These are phyloP conservation scores for Hemiscyllium ocellatum DNA, from an alignment of 2,113 vertebrate genomes.

Conservation along the genomic window DNA sequence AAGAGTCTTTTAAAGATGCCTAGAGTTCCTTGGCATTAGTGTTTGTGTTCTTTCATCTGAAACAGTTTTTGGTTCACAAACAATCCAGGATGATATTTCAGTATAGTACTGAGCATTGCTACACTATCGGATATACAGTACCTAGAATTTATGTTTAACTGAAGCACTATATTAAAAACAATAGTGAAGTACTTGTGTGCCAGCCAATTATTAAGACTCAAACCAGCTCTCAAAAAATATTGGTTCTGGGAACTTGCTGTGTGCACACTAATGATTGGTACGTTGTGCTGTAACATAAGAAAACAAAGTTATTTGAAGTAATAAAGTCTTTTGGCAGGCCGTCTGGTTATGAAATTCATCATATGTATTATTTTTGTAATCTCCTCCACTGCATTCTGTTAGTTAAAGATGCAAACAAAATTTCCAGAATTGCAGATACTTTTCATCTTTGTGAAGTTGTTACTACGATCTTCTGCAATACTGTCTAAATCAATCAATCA, in stretches of 20 bases:
- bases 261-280: background rate
- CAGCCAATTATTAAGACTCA: background rate
- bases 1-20: background rate
- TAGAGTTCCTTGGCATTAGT: background rate
- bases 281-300: background rate
- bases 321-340: background rate
- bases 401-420: background rate
- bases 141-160: background rate
- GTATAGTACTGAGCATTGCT: background rate
- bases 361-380: background rate
- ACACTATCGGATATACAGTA: background rate
- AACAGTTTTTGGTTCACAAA: background rate
- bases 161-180: background rate
- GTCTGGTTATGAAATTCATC: no score
- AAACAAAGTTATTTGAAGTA: background rate
- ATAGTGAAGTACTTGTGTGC: background rate
- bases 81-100: background rate
- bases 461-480: background rate
- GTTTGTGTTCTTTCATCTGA: background rate
- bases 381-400: background rate
- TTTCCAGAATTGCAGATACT: background rate
- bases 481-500: background rate
- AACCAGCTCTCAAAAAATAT: background rate
- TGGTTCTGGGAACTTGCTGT: background rate
- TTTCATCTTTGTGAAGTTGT: background rate